Conservation (phyloP, 2,888 invertebrate genomes). For the Mesorhabditis spiculigera region DNA sequence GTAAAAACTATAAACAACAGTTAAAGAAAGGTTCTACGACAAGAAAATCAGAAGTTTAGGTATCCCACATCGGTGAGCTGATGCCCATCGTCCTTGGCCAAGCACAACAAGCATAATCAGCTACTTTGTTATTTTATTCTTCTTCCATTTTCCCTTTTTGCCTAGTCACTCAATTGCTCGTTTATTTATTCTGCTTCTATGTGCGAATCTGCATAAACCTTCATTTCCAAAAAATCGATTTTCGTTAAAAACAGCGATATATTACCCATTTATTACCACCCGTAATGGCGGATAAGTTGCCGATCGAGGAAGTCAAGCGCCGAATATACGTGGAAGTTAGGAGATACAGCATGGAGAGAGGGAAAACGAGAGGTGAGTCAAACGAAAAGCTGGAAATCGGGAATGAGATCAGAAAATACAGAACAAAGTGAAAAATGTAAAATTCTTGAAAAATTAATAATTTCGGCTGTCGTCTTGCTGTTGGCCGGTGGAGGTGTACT, state of each 20-base stretch:
- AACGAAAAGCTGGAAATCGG: conserved; percentile 4
- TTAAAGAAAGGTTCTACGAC: too few relatives aligned
- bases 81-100: conserved; percentile 29
- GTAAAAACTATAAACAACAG: not conserved
- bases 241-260: too few relatives aligned
- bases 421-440: conserved; percentile 9
- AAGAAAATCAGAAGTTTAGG: too few relatives aligned
- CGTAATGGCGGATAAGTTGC: conserved; percentile 10
- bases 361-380: conserved; percentile 6
- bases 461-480: too few relatives aligned
- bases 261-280: not conserved
- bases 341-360: not conserved
- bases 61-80: conserved; percentile 37
- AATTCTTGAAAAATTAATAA: too few relatives aligned
- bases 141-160: too few relatives aligned
- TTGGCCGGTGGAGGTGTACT: too few relatives aligned
- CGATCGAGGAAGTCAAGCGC: conserved; percentile 7
- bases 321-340: not conserved
- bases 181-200: too few relatives aligned
- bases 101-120: not conserved
- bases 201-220: too few relatives aligned
- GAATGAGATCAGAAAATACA: conserved; percentile 4
- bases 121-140: too few relatives aligned
- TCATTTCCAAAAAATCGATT: too few relatives aligned
- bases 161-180: too few relatives aligned